These are phyloP conservation scores for Carcinoscorpius rotundicauda DNA, from an alignment of 1,140 invertebrate species.

Conservation along the genomic window DNA sequence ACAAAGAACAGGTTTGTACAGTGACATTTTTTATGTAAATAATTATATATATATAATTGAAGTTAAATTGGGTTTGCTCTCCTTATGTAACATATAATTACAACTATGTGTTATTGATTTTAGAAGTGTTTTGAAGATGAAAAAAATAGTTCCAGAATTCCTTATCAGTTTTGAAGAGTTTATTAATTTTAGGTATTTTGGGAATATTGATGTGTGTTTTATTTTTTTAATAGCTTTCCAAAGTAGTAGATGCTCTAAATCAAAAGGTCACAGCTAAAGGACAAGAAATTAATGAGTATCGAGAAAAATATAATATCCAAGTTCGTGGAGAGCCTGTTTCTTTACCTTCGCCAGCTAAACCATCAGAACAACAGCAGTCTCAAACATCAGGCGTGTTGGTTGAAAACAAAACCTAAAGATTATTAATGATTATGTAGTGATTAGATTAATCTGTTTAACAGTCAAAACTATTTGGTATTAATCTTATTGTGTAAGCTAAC, in stretches of 20 bases:
- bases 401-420: slow-evolving; percentile 21
- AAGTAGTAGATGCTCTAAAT: slow-evolving; percentile 60
- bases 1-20: slow-evolving; percentile 57
- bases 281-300: slow-evolving; percentile 81
- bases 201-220: background rate
- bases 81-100: background rate
- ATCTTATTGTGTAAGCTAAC: too few species aligned
- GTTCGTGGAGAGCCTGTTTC: slow-evolving; percentile 33
- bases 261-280: slow-evolving; percentile 76
- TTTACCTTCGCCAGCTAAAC: background rate
- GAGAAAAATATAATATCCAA: slow-evolving; percentile 74
- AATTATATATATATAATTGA: too few species aligned
- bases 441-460: too few species aligned
- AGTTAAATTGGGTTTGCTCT: background rate
- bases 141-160: too few species aligned
- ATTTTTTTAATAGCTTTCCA: slow-evolving; percentile 46
- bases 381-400: slow-evolving; percentile 23
- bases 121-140: too few species aligned
- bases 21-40: background rate
- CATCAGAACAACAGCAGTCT: slow-evolving; percentile 14
- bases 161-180: background rate
- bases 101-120: background rate
- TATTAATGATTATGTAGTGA: too few species aligned
- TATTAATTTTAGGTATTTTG: background rate
- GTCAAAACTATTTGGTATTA: too few species aligned